These are phyloP conservation scores for Delphinapterus leucas DNA, from an alignment of 2,113 vertebrate genomes.

Conservation along the genomic window DNA sequence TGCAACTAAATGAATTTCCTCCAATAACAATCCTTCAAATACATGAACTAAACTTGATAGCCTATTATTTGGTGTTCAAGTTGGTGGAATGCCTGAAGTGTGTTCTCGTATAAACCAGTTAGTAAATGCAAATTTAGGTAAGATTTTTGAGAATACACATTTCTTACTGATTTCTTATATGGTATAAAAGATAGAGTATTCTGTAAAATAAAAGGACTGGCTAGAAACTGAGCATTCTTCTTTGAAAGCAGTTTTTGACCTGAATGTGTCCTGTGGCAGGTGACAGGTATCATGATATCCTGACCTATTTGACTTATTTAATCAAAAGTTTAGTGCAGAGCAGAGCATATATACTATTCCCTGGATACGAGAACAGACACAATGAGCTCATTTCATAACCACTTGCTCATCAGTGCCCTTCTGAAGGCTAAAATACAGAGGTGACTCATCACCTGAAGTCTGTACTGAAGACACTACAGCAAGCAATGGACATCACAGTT, in stretches of 20 bases:
- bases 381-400: neutral
- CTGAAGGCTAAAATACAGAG: neutral
- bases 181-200: neutral
- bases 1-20: neutral
- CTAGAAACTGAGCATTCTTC: neutral
- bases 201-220: neutral
- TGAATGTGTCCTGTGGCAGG: neutral
- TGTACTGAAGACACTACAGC: neutral
- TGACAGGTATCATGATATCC: neutral
- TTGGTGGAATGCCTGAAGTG: neutral
- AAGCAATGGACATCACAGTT: neutral
- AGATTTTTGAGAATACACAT: neutral
- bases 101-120: neutral
- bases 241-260: neutral
- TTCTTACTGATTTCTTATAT: neutral
- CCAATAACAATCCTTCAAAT: neutral
- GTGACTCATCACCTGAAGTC: neutral
- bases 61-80: neutral
- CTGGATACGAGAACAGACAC: neutral
- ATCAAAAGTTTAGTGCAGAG: neutral
- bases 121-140: neutral
- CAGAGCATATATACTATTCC: neutral
- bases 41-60: neutral
- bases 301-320: neutral
- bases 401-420: neutral